phyloP scores from a whole-genome alignment of 2,797 vertebrate genomes.

The Crocodylus rhombifer region DNA sequence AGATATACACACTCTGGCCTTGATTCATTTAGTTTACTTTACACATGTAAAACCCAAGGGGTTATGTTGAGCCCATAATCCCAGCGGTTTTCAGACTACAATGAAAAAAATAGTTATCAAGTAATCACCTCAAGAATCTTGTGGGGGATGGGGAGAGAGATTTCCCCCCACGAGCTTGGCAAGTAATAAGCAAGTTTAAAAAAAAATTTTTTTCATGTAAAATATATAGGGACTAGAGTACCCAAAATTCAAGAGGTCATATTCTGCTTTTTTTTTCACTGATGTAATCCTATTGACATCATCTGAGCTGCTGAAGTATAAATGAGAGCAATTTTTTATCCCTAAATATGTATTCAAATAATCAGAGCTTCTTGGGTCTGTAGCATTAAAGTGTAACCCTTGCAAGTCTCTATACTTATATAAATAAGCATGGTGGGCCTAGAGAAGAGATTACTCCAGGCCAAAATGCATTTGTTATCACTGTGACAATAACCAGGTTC shows the following conservation, averaged over 20 bases:
- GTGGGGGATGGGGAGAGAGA: neutral
- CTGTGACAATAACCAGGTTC: no score
- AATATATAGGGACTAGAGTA: neutral
- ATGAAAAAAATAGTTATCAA: neutral
- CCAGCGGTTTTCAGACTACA: neutral
- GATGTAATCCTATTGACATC: neutral
- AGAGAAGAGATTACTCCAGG: neutral
- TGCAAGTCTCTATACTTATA: neutral
- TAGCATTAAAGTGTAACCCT: accelerated
- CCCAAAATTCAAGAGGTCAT: neutral
- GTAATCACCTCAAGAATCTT: slow-evolving; percentile 2
- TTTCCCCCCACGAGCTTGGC: neutral
- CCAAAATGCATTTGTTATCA: neutral
- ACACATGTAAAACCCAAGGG: neutral
- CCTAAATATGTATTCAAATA: neutral
- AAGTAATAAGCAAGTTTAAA: neutral
- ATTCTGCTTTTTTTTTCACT: neutral
- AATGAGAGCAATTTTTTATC: neutral
- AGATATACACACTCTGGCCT: slow-evolving; percentile 42
- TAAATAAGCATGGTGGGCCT: neutral
- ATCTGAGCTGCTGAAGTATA: neutral
- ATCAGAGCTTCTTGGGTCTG: neutral
- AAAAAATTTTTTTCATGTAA: neutral
- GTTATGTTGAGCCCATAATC: slow-evolving; percentile 9
- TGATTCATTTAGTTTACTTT: slow-evolving; percentile 27